Percentiles rank a stretch among this genome's conserved stretches.
These are phyloP conservation scores for Sarcophaga peregrina DNA, from an alignment of 1,140 invertebrate species.

Conservation along the genomic window DNA sequence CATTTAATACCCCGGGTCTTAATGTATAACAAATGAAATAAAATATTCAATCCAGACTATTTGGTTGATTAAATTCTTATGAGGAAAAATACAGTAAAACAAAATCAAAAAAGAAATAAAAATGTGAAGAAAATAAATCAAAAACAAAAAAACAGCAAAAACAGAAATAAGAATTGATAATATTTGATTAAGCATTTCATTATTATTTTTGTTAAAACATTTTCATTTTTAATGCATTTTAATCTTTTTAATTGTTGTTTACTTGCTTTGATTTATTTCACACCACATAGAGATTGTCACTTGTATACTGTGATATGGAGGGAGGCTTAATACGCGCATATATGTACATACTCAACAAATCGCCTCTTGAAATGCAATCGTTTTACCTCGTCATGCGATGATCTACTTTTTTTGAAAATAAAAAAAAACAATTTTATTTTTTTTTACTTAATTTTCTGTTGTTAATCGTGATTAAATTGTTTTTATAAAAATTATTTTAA, in stretches of 20 bases:
- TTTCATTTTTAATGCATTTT: not conserved
- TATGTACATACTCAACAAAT: too few relatives aligned
- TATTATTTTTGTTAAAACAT: not conserved
- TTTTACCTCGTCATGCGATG: not conserved
- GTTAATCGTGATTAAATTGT: not conserved
- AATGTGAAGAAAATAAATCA: not conserved
- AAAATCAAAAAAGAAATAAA: too few relatives aligned
- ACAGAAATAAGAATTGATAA: not conserved
- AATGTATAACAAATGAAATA: too few relatives aligned
- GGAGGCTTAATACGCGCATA: too few relatives aligned
- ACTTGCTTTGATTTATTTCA: not conserved
- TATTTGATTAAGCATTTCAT: constrained; percentile 7
- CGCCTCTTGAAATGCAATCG: too few relatives aligned
- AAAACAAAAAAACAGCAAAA: not conserved
- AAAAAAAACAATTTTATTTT: not conserved
- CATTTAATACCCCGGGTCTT: too few relatives aligned
- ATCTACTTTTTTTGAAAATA: not conserved
- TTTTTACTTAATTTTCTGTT: not conserved
- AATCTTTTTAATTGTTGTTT: constrained; percentile 19
- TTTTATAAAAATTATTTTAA: not conserved
- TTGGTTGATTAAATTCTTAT: not conserved
- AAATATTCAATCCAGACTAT: not conserved
- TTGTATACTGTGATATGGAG: too few relatives aligned
- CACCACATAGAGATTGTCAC: too few relatives aligned
- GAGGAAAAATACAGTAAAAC: too few relatives aligned